Percentiles rank a stretch among this genome's conserved stretches.
These are phyloP conservation scores for Antechinus flavipes DNA, from an alignment of 2,113 vertebrate genomes.

Conservation along the genomic window DNA sequence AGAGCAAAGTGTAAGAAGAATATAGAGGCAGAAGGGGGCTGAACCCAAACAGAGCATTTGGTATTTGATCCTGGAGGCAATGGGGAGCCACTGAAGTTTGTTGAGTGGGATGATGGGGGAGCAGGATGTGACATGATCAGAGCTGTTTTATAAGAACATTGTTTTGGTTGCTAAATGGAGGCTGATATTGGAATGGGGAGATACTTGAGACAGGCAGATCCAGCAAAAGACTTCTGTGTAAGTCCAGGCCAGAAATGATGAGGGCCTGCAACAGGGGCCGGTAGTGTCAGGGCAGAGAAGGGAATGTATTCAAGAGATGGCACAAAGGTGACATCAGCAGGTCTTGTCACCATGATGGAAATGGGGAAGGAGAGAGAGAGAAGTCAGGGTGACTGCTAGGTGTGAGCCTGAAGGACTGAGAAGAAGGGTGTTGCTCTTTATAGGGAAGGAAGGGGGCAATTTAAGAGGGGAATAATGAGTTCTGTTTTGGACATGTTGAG, in stretches of 20 bases:
- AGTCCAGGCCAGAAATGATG: too few relatives aligned
- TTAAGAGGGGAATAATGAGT: neutral
- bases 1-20: neutral
- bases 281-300: neutral
- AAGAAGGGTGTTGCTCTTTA: neutral
- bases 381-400: neutral
- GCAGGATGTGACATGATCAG: neutral
- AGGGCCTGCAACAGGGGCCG: too few relatives aligned
- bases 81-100: neutral
- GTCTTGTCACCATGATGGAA: neutral
- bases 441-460: neutral
- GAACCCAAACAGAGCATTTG: neutral
- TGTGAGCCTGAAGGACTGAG: neutral
- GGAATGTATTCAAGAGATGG: neutral
- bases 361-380: neutral
- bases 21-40: neutral
- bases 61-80: neutral
- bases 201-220: neutral
- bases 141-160: neutral
- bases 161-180: neutral
- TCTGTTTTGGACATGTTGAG: neutral
- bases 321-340: neutral
- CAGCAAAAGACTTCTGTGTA: neutral
- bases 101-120: too few relatives aligned
- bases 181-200: neutral